Percentiles rank a stretch among this genome's conserved stretches.
These are phyloP conservation scores for Argyresthia albistria DNA, from an alignment of 2,888 invertebrate species.

Conservation along the genomic window DNA sequence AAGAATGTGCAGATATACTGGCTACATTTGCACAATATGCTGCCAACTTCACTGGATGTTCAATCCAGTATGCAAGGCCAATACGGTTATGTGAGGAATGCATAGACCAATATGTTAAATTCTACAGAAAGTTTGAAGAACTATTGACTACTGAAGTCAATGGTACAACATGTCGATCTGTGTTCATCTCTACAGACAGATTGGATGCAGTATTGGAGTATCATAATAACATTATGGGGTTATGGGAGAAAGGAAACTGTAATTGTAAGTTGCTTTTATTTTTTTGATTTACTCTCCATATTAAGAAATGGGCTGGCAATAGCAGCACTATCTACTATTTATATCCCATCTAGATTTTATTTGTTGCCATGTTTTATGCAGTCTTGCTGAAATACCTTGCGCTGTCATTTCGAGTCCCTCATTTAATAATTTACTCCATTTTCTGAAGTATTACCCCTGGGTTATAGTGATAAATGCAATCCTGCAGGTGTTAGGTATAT, in stretches of 20 bases:
- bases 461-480: too few species aligned
- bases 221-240: constrained; percentile 61
- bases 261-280: constrained; percentile 52
- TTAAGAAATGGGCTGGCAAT: too few species aligned
- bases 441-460: too few species aligned
- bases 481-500: too few species aligned
- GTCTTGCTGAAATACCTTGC: too few species aligned
- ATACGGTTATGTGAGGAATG: constrained; percentile 75
- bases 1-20: constrained; percentile 35
- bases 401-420: too few species aligned
- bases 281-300: too few species aligned
- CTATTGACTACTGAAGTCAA: constrained; percentile 52
- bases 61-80: constrained; percentile 73
- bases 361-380: too few species aligned
- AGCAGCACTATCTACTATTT: too few species aligned
- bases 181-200: constrained; percentile 74
- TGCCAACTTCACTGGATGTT: constrained; percentile 73
- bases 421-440: too few species aligned
- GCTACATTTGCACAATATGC: constrained; percentile 65
- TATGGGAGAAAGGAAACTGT: constrained; percentile 77
- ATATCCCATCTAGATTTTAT: neutral
- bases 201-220: constrained; percentile 73
- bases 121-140: constrained; percentile 61
- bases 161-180: constrained; percentile 71
- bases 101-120: constrained; percentile 62